These are phyloP conservation scores for Fopius arisanus DNA, from an alignment of 1,140 invertebrate species.

Conservation along the genomic window DNA sequence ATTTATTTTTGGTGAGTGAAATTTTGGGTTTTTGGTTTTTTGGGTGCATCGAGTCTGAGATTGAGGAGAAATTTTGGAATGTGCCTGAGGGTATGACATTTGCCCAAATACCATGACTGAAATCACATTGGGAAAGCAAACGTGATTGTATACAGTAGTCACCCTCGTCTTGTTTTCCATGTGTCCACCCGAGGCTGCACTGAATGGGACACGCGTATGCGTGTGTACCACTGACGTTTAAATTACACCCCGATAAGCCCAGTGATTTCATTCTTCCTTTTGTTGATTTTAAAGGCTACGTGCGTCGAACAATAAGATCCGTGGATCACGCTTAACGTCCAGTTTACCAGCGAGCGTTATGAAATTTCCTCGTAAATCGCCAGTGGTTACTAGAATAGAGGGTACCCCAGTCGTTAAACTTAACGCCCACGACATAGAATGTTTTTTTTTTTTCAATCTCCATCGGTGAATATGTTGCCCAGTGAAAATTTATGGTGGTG, in stretches of 20 bases:
- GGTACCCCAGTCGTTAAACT: neutral
- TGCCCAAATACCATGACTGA: too few species aligned
- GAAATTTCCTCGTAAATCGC: neutral
- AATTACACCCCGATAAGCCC: conserved; percentile 4
- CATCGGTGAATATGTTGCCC: neutral
- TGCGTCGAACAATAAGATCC: neutral
- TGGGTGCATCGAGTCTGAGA: too few species aligned
- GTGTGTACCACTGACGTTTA: neutral
- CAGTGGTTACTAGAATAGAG: neutral
- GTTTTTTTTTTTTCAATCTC: neutral
- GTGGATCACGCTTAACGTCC: neutral
- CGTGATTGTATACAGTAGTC: neutral
- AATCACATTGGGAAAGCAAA: neutral
- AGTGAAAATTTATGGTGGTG: neutral
- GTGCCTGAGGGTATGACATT: neutral
- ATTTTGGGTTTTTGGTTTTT: too few species aligned
- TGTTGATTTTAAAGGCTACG: neutral
- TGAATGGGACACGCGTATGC: conserved; percentile 3
- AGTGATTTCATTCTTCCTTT: neutral
- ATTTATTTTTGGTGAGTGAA: too few species aligned
- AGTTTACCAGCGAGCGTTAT: neutral
- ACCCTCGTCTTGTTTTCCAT: neutral
- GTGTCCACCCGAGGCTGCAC: neutral
- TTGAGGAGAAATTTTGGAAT: too few species aligned
- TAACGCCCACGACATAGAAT: neutral